Base-by-base conservation (phyloP, 2,888 invertebrate species). In the Scaptomyza cyrtandrae region DNA sequence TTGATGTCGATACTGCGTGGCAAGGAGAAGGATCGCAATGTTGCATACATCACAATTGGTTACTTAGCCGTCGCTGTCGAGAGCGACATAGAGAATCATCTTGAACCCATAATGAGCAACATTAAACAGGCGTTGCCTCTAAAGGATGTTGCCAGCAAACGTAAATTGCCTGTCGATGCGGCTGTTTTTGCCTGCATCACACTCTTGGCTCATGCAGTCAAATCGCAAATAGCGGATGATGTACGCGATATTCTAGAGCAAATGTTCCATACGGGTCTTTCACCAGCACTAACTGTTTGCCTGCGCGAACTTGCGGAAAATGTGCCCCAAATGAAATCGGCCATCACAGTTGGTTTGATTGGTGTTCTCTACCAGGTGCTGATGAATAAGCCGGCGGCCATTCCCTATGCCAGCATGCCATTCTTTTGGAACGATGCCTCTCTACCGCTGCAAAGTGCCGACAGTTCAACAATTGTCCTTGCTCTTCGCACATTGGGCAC, bases 151-250 rank as follows among this genome's bases (percentile, higher is more conserved):
- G 94, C 96, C 24, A 95, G 95, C 64, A 97, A 97, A 89, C 96
- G 96, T 86, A 94, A 95, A 72, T 92, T 94, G 6, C 93, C 94
- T 29, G 94, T 96, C 53, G 98, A 99, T 89, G 96, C 98, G 0
- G 95, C 97, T 0, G 96, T 99, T 52, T 99, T 98, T 91, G 96
- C 97, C 31, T 99, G 98, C 91, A 96, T 99, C 24, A 98, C 98
- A 31, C 93, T 99, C 75, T 92, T 99, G 7, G 97, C 97, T 0
- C 95, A 97, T 91, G 97, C 99, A 1, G 96, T 98, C 0, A 96
- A 96, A 73, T 95, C 95, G 27, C 94, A 95, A 35, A 96, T 97
- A 13, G 94, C 95, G 7, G 92, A 93, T 77, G 97, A 97, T 80
- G 96, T 98, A 5, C 95, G 95, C 63, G 96, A 97, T 64, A 94